Base-by-base conservation (phyloP, 2,113 vertebrate species). In the Chaetura pelagica region DNA sequence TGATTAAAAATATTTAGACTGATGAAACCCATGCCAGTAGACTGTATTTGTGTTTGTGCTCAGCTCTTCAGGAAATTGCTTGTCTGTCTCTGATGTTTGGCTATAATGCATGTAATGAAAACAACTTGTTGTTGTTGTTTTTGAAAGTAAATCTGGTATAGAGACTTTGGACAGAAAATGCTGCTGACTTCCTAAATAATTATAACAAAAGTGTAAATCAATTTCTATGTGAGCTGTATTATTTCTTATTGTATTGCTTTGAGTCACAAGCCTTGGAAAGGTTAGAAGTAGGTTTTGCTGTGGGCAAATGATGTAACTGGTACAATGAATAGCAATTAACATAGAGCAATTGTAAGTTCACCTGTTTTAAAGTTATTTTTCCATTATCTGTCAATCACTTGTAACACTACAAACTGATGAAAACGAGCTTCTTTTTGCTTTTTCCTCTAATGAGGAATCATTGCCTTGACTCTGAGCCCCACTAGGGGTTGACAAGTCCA, bases 1-100 rank as follows among this genome's bases (percentile, higher is more conserved):
- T 92, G 64, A 87, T 42, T 87, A 42, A 92, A 90, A 93, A 86
- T 90, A 83, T 69, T 95, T 90, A 83, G 63, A 42, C 79, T 62
- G 63, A 85, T 1, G 6, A 88, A 77, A 64, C 21, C 16, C 2
- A 1, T 75, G 52, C 68, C 78, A 76, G 51, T 82, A 73, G 68
- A 12, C 59, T 76, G 19, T 86, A 52, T 74, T 86, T 92, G 34
- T 90, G n/a, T 94, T 94, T 91, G 68, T 93, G 67, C 35, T 94
- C 46, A 85, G 30, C 49, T 87, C 67, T 76, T 93, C 85, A 90
- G 92, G 87, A 96, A 94, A 83, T 85, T 87, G 75, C 62, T 87
- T 81, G 55, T 78, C 84, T 91, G 49, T 79, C 48, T 91, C 89
- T 82, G 35, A 66, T 92, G 69, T 78, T 93, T 85, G 61, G 54